Evolutionary conservation across 2,113 vertebrate genomes (phyloP).

Genomic region (Micronisus gabar): DNA sequence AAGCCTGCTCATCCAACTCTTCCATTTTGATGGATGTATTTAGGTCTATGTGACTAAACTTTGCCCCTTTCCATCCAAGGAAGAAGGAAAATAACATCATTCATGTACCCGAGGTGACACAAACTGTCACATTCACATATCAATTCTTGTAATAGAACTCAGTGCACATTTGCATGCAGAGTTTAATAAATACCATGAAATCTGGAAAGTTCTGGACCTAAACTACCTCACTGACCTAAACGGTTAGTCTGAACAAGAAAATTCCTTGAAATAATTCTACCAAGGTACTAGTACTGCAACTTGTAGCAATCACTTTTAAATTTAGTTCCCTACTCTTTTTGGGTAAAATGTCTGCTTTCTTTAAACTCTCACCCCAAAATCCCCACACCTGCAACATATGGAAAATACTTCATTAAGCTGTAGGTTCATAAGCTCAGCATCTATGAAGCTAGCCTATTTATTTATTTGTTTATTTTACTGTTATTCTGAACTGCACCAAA

Average conservation of each 20-base stretch:
- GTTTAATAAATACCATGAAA: neutral
- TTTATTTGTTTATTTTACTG: neutral
- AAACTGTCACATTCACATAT: neutral
- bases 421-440: neutral
- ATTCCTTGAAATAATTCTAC: neutral
- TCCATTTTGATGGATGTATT: conserved; percentile 50
- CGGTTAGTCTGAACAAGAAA: neutral
- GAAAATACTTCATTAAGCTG: neutral
- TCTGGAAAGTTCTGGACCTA: neutral
- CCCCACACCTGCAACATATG: neutral
- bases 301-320: neutral
- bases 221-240: neutral
- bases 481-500: neutral
- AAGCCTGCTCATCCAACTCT: neutral
- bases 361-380: neutral
- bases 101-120: neutral
- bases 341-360: neutral
- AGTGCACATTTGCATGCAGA: neutral
- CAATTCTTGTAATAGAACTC: neutral
- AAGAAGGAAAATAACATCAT: conserved; percentile 22
- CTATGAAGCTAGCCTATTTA: neutral
- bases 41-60: conserved; percentile 18
- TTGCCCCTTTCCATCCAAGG: neutral
- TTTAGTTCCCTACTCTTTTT: neutral
- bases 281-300: neutral